These are phyloP conservation scores for Synergus gifuensis DNA, from an alignment of 2,888 invertebrate species.

Conservation along the genomic window DNA sequence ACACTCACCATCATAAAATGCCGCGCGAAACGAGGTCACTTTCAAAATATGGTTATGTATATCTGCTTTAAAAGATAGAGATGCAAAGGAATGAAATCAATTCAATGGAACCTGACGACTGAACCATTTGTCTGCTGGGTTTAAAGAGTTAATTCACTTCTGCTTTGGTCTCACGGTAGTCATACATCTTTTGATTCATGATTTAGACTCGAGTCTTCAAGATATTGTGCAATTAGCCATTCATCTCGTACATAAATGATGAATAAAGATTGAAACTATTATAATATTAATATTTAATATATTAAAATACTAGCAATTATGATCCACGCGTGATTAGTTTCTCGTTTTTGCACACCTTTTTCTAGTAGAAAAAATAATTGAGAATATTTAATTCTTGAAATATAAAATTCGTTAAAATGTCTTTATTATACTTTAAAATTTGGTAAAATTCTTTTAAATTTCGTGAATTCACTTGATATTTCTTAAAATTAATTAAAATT, in stretches of 20 bases:
- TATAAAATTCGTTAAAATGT: too few relatives aligned
- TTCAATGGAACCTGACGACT: slow-evolving; percentile 21
- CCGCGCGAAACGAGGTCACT: slow-evolving; percentile 26
- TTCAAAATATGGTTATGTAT: slow-evolving; percentile 31
- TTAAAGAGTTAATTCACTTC: slow-evolving; percentile 33
- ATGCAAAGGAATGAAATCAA: slow-evolving; percentile 22
- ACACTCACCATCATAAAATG: neutral
- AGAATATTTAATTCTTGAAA: too few relatives aligned
- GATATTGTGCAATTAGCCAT: neutral
- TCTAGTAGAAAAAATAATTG: too few relatives aligned
- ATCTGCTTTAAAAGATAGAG: slow-evolving; percentile 23
- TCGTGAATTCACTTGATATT: too few relatives aligned
- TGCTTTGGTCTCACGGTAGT: slow-evolving; percentile 14
- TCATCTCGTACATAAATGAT: neutral
- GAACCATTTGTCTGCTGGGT: slow-evolving; percentile 10
- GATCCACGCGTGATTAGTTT: too few relatives aligned
- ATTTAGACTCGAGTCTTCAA: neutral
- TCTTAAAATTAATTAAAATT: too few relatives aligned
- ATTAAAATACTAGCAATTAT: too few relatives aligned
- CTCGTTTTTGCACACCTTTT: too few relatives aligned
- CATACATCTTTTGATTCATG: neutral
- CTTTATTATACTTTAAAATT: too few relatives aligned
- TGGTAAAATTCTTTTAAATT: too few relatives aligned
- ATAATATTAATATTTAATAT: neutral
- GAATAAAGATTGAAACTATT: neutral